Evolutionary conservation across 2,113 vertebrate genomes (phyloP).

Genomic region (Panthera tigris): DNA sequence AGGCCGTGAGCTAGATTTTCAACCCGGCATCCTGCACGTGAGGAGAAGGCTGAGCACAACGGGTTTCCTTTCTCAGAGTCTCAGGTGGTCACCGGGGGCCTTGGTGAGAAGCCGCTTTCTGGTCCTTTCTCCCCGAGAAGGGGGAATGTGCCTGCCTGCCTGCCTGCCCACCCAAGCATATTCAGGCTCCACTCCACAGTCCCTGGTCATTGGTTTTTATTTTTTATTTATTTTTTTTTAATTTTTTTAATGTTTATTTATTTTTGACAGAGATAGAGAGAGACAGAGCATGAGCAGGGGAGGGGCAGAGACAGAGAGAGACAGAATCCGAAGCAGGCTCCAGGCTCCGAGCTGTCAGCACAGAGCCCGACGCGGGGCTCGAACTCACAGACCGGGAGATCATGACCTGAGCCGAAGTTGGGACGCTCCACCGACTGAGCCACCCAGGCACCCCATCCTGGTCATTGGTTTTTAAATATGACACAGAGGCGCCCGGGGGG

Average conservation of each 20-base stretch:
- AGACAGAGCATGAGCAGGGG: too few relatives aligned
- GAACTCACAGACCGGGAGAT: too few relatives aligned
- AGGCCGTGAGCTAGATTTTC: neutral
- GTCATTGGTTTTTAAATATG: neutral
- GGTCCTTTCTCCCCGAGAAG: neutral
- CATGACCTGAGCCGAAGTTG: too few relatives aligned
- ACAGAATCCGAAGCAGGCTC: too few relatives aligned
- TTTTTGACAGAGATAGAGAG: too few relatives aligned
- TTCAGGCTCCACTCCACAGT: neutral
- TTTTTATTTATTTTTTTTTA: too few relatives aligned
- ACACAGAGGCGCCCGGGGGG: too few relatives aligned
- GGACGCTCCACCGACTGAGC: too few relatives aligned
- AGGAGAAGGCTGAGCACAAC: neutral
- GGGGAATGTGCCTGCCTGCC: neutral
- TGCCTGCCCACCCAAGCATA: accelerated
- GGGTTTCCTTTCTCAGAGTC: neutral
- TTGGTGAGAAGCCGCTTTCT: neutral
- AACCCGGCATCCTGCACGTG: neutral
- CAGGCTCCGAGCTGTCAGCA: too few relatives aligned
- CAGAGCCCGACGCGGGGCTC: too few relatives aligned
- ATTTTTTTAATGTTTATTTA: too few relatives aligned
- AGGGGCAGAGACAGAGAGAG: too few relatives aligned
- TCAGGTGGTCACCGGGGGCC: neutral
- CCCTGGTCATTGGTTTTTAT: neutral
- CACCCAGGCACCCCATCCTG: neutral